Conservation (phyloP, 2,888 invertebrate genomes). For the Kryphioiulus occultus region DNA sequence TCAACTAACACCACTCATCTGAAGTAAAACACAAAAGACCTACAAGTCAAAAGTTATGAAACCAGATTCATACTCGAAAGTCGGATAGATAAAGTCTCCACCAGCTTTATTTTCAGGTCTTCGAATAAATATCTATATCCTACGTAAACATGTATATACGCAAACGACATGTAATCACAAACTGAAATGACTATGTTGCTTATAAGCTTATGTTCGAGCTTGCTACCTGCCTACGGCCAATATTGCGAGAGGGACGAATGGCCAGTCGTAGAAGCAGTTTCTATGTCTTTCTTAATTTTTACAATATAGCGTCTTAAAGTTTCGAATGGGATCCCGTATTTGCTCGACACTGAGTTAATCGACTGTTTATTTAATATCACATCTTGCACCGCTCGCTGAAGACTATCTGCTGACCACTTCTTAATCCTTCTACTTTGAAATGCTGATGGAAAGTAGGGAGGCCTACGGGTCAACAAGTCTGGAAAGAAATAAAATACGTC, state of each 20-base stretch:
- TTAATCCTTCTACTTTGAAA: conserved; percentile 33
- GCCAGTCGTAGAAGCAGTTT: background rate
- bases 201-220: background rate
- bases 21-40: background rate
- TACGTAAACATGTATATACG: background rate
- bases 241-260: background rate
- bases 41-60: background rate
- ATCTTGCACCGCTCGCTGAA: conserved; percentile 43
- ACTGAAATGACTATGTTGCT: background rate
- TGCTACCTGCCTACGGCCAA: background rate
- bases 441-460: conserved; percentile 37
- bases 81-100: background rate
- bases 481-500: conserved; percentile 47
- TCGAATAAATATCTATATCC: background rate
- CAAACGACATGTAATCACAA: background rate
- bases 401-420: conserved; percentile 47
- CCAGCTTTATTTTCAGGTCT: background rate
- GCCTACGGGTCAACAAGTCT: conserved; percentile 43
- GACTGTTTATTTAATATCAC: conserved; percentile 42
- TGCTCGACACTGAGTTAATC: conserved; percentile 42
- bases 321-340: conserved; percentile 42
- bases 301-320: conserved; percentile 44
- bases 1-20: background rate
- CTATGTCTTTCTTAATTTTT: conserved; percentile 39
- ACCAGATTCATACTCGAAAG: background rate